Evolutionary conservation across 2,888 invertebrate genomes (phyloP), one percentile per base, ranked within the genome.

Genomic region (Dryococelus australis): DNA sequence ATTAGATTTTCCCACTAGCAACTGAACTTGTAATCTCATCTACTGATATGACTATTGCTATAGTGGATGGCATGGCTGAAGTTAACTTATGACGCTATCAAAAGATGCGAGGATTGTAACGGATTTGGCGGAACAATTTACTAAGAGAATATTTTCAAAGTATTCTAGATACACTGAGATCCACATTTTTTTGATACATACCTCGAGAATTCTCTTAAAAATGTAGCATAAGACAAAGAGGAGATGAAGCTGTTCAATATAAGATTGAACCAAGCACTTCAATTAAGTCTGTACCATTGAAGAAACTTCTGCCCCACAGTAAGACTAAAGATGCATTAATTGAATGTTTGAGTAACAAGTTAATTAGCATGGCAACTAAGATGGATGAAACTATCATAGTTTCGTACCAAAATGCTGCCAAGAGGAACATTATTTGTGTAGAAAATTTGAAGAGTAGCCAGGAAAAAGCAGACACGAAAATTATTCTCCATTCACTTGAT

Each of bases 281-380:
- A n/a, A n/a, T n/a, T 65, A 20, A 65, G 65, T 65, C 65, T 65
- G 65, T 65, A 65, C 65, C 65, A 65, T 65, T 65, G 65, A 65
- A 65, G 65, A 65, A 65, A 16, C 65, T 65, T 65, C 65, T 65
- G 10, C 16, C 10, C 65, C 20, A 65, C 65, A 65, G 24, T 65
- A 65, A 65, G 24, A 65, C 65, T 16, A 65, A 65, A 20, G 65
- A 65, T 65, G 20, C 65, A 65, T 65, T 65, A 65, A 65, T 6
- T 16, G 65, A 16, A 65, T 65, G 6, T 65, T 65, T 65, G 20
- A 65, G 65, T 65, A 65, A 20, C 20, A 65, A 65, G 16, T 65
- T 51, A 65, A 65, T 65, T 65, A 65, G 65, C 65, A 16, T 65
- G 65, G 65, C 65, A 65, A 65, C 65, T 65, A 16, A 65, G 65